Conservation (phyloP, 2,888 invertebrate genomes). For the Meta bourneti region DNA sequence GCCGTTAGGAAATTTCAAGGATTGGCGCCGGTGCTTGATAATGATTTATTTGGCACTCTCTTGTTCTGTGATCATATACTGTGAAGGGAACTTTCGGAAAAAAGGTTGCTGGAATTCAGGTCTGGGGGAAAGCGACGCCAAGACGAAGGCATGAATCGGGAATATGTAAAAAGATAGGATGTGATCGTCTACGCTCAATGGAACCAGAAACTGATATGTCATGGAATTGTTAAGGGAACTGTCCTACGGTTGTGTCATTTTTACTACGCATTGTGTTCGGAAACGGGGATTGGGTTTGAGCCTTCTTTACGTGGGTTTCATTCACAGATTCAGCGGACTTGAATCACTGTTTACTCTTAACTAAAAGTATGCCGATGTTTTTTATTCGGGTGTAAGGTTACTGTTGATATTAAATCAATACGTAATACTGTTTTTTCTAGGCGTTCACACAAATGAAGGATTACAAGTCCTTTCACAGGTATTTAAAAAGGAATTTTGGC, state of each 20-base stretch:
- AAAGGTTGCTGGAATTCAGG: conserved; percentile 63
- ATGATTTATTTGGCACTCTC: conserved; percentile 75
- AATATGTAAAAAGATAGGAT: conserved; percentile 11
- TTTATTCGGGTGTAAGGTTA: no score
- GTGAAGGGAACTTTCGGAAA: conserved; percentile 61
- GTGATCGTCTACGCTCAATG: conserved; percentile 24
- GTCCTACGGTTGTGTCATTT: conserved; percentile 21
- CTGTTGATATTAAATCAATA: no score
- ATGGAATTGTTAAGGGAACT: conserved; percentile 5
- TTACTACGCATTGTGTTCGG: conserved; percentile 36
- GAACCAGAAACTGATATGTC: conserved; percentile 20
- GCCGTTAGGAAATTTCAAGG: conserved; percentile 73
- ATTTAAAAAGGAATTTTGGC: no score
- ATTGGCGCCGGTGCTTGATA: conserved; percentile 74
- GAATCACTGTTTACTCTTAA: no score
- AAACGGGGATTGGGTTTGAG: neutral
- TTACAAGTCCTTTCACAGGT: no score
- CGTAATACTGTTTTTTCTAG: no score
- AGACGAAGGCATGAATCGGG: conserved; percentile 3
- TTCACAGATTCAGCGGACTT: neutral
- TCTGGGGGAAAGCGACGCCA: conserved; percentile 17
- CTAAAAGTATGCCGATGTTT: no score
- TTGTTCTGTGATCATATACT: conserved; percentile 73
- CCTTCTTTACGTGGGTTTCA: conserved; percentile 6
- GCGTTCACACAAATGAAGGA: no score